Conservation (phyloP, 2,113 vertebrate species). For the Scalopus aquaticus region DNA sequence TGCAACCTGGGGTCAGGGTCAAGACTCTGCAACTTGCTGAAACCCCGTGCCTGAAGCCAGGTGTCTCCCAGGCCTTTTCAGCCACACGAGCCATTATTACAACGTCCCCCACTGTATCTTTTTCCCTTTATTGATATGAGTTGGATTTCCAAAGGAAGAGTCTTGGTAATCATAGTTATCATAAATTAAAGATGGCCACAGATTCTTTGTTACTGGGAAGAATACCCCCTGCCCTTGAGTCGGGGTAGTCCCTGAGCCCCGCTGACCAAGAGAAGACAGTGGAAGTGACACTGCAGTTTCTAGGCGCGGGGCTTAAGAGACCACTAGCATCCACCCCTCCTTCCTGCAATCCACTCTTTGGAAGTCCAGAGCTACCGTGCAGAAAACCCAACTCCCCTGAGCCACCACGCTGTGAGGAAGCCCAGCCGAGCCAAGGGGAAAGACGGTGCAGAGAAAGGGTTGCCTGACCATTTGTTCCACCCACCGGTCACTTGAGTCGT, state of each 20-base stretch:
- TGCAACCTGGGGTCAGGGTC: neutral
- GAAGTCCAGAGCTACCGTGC: neutral
- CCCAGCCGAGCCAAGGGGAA: neutral
- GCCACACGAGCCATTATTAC: neutral
- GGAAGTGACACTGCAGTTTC: neutral
- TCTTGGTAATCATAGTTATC: neutral
- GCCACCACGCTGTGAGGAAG: neutral
- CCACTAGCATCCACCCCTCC: neutral
- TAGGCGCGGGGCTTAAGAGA: neutral
- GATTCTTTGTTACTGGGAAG: neutral
- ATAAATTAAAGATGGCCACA: neutral
- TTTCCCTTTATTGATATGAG: neutral
- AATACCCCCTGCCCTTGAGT: neutral
- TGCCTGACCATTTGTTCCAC: neutral
- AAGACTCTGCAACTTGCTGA: neutral
- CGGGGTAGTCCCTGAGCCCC: neutral
- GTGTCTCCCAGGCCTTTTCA: neutral
- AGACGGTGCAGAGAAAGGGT: too few relatives aligned
- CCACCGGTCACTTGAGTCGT: neutral
- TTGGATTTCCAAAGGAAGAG: neutral
- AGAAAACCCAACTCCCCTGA: neutral
- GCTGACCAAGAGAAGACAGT: neutral
- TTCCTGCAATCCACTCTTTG: neutral
- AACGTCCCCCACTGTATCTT: fast-evolving
- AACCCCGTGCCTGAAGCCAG: neutral